Base-by-base conservation (phyloP, 92 coral and sea anemone genomes). In the Plumapathes pennacea region DNA sequence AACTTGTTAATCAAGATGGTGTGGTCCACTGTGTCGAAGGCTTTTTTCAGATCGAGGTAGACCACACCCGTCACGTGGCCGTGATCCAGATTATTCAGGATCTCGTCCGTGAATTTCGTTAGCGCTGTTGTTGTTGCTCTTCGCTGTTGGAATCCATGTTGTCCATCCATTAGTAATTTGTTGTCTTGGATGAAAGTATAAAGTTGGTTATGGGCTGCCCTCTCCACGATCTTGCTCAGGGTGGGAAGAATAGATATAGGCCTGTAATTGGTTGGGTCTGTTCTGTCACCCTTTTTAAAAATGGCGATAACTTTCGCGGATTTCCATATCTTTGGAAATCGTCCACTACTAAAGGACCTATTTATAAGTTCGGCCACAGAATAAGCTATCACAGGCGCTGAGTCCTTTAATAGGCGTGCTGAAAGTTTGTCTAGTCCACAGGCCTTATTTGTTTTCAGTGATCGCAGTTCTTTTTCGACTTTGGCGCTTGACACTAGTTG, bases 361-460 rank as follows among this genome's bases (percentile, higher is more conserved):
- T 61, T 61, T 7, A 61, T 13, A 3, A 61, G 24, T 25, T 19
- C n/a, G 14, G 69, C 46, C 23, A 61, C 18, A 10, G 69, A 46
- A 24, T 17, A 40, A 8, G 54, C 1, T 29, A 61, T 61, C 30
- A 23, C 55, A 10, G 29, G n/a, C 20, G 69, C 69, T 10, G 54
- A 53, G 32, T 43, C 36, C 20, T 46, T 44, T 22, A 61, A 25
- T 18, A 61, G 52, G 9, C 69, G 42, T 13, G 69, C 55, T 43
- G 54, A 43, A 17, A 61, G 43, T 8, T 62, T 62, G 23, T 62
- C 70, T 10, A 46, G 70, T 23, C 70, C 70, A 29, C 27, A 25
- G 19, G 70, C 57, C 48, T 62, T 62, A 32, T 62, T 62, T 49
- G 57, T 28, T 62, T 46, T 46, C 70, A 62, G 24, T n/a, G 20